Base-by-base conservation (phyloP, 2,797 vertebrate species). In the Syngnathus rostellatus region DNA sequence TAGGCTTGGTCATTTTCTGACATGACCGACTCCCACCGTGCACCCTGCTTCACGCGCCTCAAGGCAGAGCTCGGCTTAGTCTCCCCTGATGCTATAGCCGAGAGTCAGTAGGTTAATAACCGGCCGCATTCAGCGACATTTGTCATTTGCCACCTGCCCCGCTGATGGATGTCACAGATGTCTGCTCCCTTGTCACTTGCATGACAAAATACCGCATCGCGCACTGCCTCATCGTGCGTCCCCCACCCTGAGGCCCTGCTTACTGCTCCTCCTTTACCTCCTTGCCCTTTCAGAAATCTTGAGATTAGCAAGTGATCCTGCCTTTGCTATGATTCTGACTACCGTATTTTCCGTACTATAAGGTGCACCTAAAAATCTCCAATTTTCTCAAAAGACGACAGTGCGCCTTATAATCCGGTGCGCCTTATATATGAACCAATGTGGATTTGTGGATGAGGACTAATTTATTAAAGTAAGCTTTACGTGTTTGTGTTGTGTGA, bases 81-180 rank as follows among this genome's bases (percentile, higher is more conserved):
- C 76, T 77, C 72, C 68, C 78, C 71, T 43, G 70, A 59, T 4
- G 19, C 66, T 62, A 1, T 68, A 71, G 76, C 87, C 84, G 76
- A 55, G 67, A 81, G 83, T 86, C 83, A 81, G 78, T 55, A 45
- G 83, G 85, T 86, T 90, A 90, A 87, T 87, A 87, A 86, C 85
- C 77, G 77, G 66, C 79, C 70, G 70, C 74, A 75, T 71, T 59
- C 17, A 76, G 76, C 78, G 71, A 74, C 82, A 85, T 90, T 86
- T 82, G 78, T 89, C 84, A 87, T 87, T 77, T 75, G 75, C 79
- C 77, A 80, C 84, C 80, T 81, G 81, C 76, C 64, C 80, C 81
- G 86, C 85, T 82, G 86, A 85, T 83, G 72, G 78, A 84, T 82
- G 84, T 85, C 84, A 81, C 73, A 64, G 74, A 76, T 69, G 77